Conservation (phyloP, 2,113 vertebrate species). For the Silurus meridionalis region DNA sequence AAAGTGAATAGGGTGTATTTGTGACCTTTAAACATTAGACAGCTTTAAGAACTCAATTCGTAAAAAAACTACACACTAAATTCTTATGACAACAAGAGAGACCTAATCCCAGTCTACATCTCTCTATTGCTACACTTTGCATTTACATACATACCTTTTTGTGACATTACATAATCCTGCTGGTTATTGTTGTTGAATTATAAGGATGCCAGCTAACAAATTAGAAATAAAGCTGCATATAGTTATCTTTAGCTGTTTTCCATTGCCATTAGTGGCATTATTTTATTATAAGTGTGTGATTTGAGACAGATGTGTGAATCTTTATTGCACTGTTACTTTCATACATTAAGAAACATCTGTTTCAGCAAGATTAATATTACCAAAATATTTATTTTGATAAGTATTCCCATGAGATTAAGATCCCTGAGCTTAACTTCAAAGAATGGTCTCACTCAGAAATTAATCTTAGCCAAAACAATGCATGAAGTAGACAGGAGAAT, state of each 20-base stretch:
- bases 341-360: too few relatives aligned
- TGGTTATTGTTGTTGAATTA: background rate
- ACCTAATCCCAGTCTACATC: background rate
- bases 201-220: background rate
- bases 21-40: background rate
- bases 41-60: background rate
- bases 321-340: background rate
- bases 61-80: background rate
- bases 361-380: background rate
- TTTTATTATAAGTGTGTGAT: background rate
- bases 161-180: background rate
- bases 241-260: background rate
- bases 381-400: background rate
- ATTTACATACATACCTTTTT: background rate
- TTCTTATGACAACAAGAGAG: background rate
- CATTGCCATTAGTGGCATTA: background rate
- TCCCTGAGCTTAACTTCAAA: conserved; percentile 14
- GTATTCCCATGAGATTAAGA: background rate
- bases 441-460: conserved; percentile 26
- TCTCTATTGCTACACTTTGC: background rate
- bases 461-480: background rate
- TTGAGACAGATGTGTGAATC: background rate
- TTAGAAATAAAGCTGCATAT: background rate
- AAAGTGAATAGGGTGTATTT: background rate
- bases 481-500: conserved; percentile 42